These are phyloP conservation scores for Stenoptilia bipunctidactyla DNA, from an alignment of 2,888 invertebrate species.

Conservation along the genomic window DNA sequence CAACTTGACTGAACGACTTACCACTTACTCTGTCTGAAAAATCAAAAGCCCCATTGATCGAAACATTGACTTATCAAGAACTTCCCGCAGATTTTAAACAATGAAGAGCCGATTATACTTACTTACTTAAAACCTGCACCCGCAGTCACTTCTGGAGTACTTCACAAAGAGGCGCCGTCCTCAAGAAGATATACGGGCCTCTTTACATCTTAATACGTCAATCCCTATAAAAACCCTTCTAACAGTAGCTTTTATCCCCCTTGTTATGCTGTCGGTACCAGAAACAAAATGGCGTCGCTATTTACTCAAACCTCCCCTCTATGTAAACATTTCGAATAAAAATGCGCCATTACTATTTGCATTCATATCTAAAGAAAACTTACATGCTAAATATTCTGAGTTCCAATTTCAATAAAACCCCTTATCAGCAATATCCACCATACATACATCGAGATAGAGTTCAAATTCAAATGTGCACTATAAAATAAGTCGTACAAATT, in stretches of 20 bases:
- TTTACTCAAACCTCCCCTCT: constrained; percentile 39
- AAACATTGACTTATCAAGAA: too few relatives aligned
- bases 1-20: too few relatives aligned
- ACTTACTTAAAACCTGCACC: too few relatives aligned
- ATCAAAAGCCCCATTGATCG: too few relatives aligned
- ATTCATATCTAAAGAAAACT: constrained; percentile 71
- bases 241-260: constrained; percentile 30
- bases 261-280: constrained; percentile 46
- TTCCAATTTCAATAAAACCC: constrained; percentile 26
- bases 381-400: constrained; percentile 63
- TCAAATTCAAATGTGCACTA: constrained; percentile 2
- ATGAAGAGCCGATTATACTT: too few relatives aligned
- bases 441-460: constrained; percentile 11
- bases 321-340: constrained; percentile 67
- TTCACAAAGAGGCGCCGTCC: too few relatives aligned
- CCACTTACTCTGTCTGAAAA: too few relatives aligned
- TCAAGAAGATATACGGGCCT: neutral
- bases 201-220: constrained; percentile 16
- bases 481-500: neutral
- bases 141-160: too few relatives aligned
- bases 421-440: constrained; percentile 18
- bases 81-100: too few relatives aligned
- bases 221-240: constrained; percentile 17
- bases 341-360: constrained; percentile 70
- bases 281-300: constrained; percentile 49